Conservation (phyloP, 2,113 vertebrate genomes). For the Geococcyx californianus region DNA sequence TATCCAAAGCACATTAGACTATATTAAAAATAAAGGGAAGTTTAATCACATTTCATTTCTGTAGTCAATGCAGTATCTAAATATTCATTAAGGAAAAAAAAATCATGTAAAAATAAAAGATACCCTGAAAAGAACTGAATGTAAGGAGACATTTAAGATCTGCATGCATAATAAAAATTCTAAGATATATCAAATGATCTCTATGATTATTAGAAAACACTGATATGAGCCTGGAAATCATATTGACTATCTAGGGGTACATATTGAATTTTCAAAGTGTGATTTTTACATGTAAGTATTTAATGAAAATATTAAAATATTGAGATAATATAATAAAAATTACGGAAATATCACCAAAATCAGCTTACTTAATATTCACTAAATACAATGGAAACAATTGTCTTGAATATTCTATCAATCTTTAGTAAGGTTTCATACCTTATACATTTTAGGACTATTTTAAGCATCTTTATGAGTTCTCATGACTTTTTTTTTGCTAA, state of each 20-base stretch:
- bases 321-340: conserved; percentile 70
- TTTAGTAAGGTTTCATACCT: conserved; percentile 52
- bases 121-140: conserved; percentile 29
- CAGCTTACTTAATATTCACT: conserved; percentile 58
- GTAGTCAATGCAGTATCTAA: neutral
- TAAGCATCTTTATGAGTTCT: neutral
- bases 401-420: conserved; percentile 50
- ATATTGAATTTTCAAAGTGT: conserved; percentile 60
- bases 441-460: conserved; percentile 40
- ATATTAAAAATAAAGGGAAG: neutral
- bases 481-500: conserved; percentile 6
- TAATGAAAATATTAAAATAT: conserved; percentile 73
- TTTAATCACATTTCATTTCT: conserved; percentile 31
- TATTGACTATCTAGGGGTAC: conserved; percentile 58
- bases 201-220: conserved; percentile 16
- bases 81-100: conserved; percentile 17
- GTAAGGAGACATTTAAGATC: conserved; percentile 46
- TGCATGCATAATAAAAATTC: conserved; percentile 47
- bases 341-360: conserved; percentile 2
- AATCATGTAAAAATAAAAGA: conserved; percentile 9
- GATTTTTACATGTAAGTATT: conserved; percentile 72
- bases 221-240: conserved; percentile 31
- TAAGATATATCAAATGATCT: conserved; percentile 30
- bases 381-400: conserved; percentile 61
- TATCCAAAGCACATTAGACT: neutral